Evolutionary conservation across 1,140 invertebrate species (phyloP).

Genomic region (Lepidurus apus): DNA sequence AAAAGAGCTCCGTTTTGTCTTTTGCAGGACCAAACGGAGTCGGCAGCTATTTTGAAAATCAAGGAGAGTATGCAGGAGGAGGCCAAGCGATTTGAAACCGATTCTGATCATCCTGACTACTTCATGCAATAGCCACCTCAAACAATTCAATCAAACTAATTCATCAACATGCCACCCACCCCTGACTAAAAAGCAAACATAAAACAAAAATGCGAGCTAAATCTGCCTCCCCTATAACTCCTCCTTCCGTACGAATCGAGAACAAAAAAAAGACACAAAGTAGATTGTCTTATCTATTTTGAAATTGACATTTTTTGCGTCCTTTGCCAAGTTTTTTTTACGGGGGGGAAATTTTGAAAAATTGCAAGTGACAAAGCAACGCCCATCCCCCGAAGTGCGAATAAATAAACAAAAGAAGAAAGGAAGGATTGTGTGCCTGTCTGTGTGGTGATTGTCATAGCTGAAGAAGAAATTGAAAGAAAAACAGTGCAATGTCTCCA

Average conservation of each 20-base stretch:
- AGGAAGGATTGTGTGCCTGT: background rate
- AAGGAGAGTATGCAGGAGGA: conserved; percentile 99
- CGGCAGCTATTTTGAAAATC: conserved; percentile 97
- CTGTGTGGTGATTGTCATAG: background rate
- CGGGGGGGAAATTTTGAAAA: too few relatives aligned
- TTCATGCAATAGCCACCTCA: conserved; percentile 74
- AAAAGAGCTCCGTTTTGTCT: conserved; percentile 27
- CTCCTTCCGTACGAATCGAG: too few relatives aligned
- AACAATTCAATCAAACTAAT: background rate
- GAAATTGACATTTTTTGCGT: too few relatives aligned
- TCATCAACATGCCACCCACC: conserved; percentile 23
- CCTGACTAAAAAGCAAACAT: conserved; percentile 1
- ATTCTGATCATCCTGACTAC: conserved; percentile 92
- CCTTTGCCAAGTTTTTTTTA: too few relatives aligned
- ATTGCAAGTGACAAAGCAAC: too few relatives aligned
- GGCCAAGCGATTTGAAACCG: conserved; percentile 98
- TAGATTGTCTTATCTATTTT: too few relatives aligned
- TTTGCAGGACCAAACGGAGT: conserved; percentile 92
- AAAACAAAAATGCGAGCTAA: background rate
- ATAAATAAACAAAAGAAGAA: background rate
- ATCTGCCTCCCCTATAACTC: background rate
- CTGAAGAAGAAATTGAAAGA: background rate
- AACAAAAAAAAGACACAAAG: too few relatives aligned
- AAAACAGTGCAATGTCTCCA: conserved; percentile 10
- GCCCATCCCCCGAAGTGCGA: background rate